phyloP scores from a whole-genome alignment of 92 coral and sea anemone genomes.

The Nematostella vectensis region DNA sequence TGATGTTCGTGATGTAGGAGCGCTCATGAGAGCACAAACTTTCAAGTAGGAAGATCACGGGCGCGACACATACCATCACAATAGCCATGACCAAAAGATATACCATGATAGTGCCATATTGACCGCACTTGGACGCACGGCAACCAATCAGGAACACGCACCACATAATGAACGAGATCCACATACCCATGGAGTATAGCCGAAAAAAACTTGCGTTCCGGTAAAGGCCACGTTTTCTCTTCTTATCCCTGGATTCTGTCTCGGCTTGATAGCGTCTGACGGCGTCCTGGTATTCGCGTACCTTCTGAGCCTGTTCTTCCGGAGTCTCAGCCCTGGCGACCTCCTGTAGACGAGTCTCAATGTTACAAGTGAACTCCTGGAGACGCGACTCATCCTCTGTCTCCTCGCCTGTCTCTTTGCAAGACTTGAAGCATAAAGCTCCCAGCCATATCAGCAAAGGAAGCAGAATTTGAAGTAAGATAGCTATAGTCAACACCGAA shows the following conservation, averaged over 20 bases:
- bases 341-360: conserved; percentile 33
- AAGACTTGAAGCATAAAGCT: conserved; percentile 23
- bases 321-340: conserved; percentile 48
- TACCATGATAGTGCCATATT: conserved; percentile 33
- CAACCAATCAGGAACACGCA: conserved; percentile 38
- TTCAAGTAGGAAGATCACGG: conserved; percentile 43
- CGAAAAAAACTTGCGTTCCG: conserved; percentile 46
- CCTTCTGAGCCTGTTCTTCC: conserved; percentile 49
- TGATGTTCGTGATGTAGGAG: conserved; percentile 43
- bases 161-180: conserved; percentile 61
- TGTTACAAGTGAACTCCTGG: conserved; percentile 29
- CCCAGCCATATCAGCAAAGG: conserved; percentile 30
- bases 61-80: conserved; percentile 38
- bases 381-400: conserved; percentile 32
- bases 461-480: conserved; percentile 32
- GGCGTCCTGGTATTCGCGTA: conserved; percentile 39
- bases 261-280: conserved; percentile 34
- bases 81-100: conserved; percentile 35
- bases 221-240: conserved; percentile 44
- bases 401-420: conserved; percentile 35
- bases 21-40: conserved; percentile 54
- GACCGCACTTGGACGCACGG: conserved; percentile 32
- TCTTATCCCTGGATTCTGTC: conserved; percentile 33
- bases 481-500: conserved; percentile 33
- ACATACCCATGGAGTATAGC: conserved; percentile 48